These are phyloP conservation scores for Leptodirus hochenwartii DNA, from an alignment of 2,888 invertebrate species.

Conservation along the genomic window DNA sequence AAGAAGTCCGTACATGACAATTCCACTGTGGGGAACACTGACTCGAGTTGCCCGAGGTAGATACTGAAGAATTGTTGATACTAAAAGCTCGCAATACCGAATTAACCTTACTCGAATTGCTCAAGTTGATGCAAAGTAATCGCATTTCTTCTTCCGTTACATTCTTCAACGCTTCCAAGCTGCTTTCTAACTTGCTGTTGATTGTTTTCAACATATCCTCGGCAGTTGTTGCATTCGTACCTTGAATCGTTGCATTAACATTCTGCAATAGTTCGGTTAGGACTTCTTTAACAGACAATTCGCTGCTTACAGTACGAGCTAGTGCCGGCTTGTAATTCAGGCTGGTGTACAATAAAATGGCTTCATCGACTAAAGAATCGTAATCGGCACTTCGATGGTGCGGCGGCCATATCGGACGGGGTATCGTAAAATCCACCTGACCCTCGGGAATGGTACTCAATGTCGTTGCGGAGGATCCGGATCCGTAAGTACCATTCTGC, in stretches of 20 bases:
- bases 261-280: constrained; percentile 24
- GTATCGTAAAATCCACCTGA: constrained; percentile 25
- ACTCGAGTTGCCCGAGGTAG: constrained; percentile 22
- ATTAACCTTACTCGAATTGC: constrained; percentile 23
- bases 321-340: constrained; percentile 18
- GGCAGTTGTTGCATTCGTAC: constrained; percentile 18
- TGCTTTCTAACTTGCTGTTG: constrained; percentile 22
- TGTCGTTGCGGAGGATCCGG: constrained; percentile 20
- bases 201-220: constrained; percentile 26
- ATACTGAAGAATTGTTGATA: constrained; percentile 18
- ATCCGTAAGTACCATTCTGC: constrained; percentile 16
- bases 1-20: constrained; percentile 16
- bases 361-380: constrained; percentile 26
- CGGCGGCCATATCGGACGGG: constrained; percentile 28
- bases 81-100: constrained; percentile 25
- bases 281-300: constrained; percentile 23
- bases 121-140: constrained; percentile 24
- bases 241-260: constrained; percentile 25
- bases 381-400: constrained; percentile 13
- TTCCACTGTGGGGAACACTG: constrained; percentile 19
- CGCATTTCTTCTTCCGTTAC: constrained; percentile 27
- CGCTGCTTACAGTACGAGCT: constrained; percentile 12
- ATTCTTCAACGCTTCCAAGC: constrained; percentile 20
- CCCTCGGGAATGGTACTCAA: constrained; percentile 30
- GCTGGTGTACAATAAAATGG: constrained; percentile 24